These are phyloP conservation scores for Ecdyonurus torrentis DNA, from an alignment of 2,888 invertebrate genomes.

Conservation along the genomic window DNA sequence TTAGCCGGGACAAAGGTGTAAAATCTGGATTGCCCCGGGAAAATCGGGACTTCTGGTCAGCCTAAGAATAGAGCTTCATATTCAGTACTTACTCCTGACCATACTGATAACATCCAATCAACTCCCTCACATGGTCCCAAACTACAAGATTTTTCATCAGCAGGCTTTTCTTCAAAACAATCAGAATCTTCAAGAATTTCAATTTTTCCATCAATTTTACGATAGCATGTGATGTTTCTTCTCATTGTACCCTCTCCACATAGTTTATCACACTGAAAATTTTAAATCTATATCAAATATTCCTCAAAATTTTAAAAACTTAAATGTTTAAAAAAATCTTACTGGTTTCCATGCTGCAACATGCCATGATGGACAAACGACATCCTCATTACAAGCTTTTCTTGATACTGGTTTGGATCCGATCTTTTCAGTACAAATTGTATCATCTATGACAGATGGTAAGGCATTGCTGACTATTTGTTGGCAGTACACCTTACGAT, in stretches of 20 bases:
- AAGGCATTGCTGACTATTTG: constrained; percentile 57
- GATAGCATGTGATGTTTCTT: constrained; percentile 64
- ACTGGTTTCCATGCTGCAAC: constrained; percentile 82
- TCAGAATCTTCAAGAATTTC: constrained; percentile 47
- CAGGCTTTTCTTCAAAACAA: constrained; percentile 47
- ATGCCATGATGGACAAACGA: constrained; percentile 74
- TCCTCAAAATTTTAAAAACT: constrained; percentile 3
- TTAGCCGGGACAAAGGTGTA: neutral
- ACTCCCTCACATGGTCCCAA: constrained; percentile 76
- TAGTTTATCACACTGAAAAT: constrained; percentile 61
- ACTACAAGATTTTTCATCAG: constrained; percentile 49
- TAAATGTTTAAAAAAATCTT: constrained; percentile 21
- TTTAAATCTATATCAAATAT: constrained; percentile 9
- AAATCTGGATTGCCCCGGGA: too few relatives aligned
- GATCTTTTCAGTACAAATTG: constrained; percentile 46
- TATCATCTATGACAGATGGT: constrained; percentile 53
- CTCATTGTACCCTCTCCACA: constrained; percentile 78
- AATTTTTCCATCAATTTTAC: constrained; percentile 40
- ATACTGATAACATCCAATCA: constrained; percentile 75
- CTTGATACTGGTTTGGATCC: constrained; percentile 51
- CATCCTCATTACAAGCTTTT: constrained; percentile 57
- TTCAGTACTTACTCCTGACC: constrained; percentile 62
- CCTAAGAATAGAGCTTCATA: neutral
- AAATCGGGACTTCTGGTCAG: too few relatives aligned
- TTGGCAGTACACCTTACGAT: constrained; percentile 51